Base-by-base conservation (phyloP, 2,888 invertebrate species). In the Ectemnius lituratus region DNA sequence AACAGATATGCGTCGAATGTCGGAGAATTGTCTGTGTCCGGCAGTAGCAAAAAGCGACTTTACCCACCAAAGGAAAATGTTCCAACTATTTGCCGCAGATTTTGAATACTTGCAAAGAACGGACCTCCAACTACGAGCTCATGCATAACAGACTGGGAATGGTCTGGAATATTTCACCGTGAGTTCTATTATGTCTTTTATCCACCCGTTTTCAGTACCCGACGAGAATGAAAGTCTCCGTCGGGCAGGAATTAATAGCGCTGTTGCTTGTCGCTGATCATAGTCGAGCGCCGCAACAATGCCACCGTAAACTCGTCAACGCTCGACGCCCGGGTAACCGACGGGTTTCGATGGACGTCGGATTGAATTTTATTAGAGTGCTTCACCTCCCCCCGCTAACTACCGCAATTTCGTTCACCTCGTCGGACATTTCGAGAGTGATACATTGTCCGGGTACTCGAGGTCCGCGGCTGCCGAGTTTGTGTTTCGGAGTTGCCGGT, bases 41-140 rank as follows among this genome's bases (percentile, higher is more conserved):
- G 4, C n/a, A 13, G 52, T 14, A 52, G 16, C n/a, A 62, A 75
- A 69, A 62, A 71, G 62, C 70, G 37, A 37, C 37, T 37, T 6
- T 11, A 37, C 4, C 63, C 46, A 45, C 49, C 0, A 23, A 20
- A 18, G 14, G 3, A 67, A 61, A 64, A 72, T 63, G 65, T 61
- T 11, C 57, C 28, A 75, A 72, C 69, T 72, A 76, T 70, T 37
- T 46, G 65, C 13, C 37, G 58, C 52, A 67, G 67, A 72, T 75
- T 72, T 37, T 11, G 37, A 37, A 37, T 37, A 37, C 8, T 37
- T 37, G 37, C 8, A 37, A 11, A 37, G 37, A 11, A 4, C 37
- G 37, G 37, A 11, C 1, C 2, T 8, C 8, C 37, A 37, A 8
- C 37, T 8, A 2, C 37, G 37, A 11, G 37, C 8, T 8, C 37